Base-by-base conservation (phyloP, 1,140 invertebrate species). In the Lithobius niger region DNA sequence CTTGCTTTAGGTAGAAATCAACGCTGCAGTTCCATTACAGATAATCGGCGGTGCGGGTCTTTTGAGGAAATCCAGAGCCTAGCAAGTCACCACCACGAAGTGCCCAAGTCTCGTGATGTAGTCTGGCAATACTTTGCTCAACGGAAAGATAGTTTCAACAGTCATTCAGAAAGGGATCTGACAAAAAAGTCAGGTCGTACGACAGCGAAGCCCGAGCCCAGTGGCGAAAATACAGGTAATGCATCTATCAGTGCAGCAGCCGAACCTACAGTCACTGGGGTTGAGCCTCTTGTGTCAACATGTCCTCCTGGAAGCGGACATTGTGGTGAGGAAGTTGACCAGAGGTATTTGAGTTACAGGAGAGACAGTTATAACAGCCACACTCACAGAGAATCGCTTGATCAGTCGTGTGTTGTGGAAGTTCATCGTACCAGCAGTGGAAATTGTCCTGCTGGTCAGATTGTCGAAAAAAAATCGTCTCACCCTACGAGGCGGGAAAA, bases 281-380 rank as follows among this genome's bases (percentile, higher is more conserved):
- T 16, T 4, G 22, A 50, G 25, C 19, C 22, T 15, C 15, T 21
- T 6, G 19, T 22, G 15, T 10, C 10, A 18, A 13, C 6, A 10
- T 50, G 48, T 50, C 48, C 48, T 16, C 48, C 48, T 13, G 48
- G 48, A 50, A 50, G 48, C 19, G 48, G 48, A 26, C 48, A 50
- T 15, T 50, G 48, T 50, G 48, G 48, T 4, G 44, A 47, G 19
- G 48, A 50, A 50, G 21, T 16, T 27, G 25, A 4, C 27, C 16
- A 19, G 10, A 6, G 24, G 22, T 50, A 50, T 19, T 13, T 50
- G 21, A 10, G 48, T 27, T 26, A 50, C 4, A 24, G 48, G 27
- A 25, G 48, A 15, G 48, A 27, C 25, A 50, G 48, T 27, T 50
- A 50, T 27, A 50, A 26, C 27, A 50, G 48, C 19, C 48, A 50